A percentile compares a stretch with the other conserved stretches of the same genome.
These are phyloP conservation scores for Nematolebias whitei DNA, from an alignment of 2,113 vertebrate species.

Conservation along the genomic window DNA sequence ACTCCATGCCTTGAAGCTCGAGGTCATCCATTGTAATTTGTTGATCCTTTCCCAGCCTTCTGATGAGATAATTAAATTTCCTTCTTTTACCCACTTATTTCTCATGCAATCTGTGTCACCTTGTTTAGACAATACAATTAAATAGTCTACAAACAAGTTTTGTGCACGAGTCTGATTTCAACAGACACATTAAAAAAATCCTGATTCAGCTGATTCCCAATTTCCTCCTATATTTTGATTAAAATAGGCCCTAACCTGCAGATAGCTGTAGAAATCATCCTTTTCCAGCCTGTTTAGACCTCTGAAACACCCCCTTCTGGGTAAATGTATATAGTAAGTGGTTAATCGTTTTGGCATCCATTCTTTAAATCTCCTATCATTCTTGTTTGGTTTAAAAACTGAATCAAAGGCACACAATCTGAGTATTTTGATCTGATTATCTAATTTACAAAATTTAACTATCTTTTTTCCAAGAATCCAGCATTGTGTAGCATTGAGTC, in stretches of 20 bases:
- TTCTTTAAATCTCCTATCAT: neutral
- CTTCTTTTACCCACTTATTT: neutral
- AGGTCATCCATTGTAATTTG: no score
- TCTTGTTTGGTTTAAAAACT: neutral
- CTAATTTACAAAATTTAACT: neutral
- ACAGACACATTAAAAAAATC: neutral
- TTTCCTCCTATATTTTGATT: neutral
- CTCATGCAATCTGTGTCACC: neutral
- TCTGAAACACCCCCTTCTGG: neutral
- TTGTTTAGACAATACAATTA: neutral
- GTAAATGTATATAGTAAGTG: neutral
- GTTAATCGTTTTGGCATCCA: slow-evolving; percentile 1
- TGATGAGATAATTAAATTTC: neutral
- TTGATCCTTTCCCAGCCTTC: neutral
- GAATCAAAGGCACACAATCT: slow-evolving; percentile 1
- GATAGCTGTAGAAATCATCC: no score
- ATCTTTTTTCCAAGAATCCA: neutral
- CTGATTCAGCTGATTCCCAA: neutral
- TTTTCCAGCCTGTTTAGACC: no score
- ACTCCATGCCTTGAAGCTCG: neutral
- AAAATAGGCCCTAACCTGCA: no score
- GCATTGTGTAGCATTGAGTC: neutral
- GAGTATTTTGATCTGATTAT: neutral
- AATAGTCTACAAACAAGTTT: neutral
- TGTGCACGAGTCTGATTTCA: neutral